Percentiles rank a stretch among this genome's conserved stretches.
These are phyloP conservation scores for Mesocentrotus franciscanus DNA, from an alignment of 53 echinoderm and acorn worm species.

Conservation along the genomic window DNA sequence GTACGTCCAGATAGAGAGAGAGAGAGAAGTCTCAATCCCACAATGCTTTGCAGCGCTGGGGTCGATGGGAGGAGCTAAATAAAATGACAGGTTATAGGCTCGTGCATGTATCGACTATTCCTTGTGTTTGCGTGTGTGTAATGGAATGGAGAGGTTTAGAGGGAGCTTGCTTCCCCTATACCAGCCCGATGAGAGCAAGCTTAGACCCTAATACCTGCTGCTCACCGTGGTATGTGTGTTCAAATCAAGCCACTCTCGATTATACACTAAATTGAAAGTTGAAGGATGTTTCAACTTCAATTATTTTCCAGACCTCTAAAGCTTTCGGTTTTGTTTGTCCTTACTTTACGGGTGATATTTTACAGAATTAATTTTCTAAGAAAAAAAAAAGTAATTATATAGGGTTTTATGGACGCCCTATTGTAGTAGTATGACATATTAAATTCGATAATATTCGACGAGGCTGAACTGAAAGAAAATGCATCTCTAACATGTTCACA, in stretches of 20 bases:
- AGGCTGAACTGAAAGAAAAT: neutral
- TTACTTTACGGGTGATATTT: neutral
- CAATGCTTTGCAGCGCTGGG: slow-evolving; percentile 58
- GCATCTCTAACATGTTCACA: neutral
- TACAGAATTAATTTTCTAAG: neutral
- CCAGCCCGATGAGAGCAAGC: neutral
- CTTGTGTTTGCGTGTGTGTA: slow-evolving; percentile 40
- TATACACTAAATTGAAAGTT: slow-evolving; percentile 44
- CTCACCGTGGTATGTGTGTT: slow-evolving; percentile 7
- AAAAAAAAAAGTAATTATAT: too few relatives aligned
- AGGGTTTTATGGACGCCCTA: too few relatives aligned
- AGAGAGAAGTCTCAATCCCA: slow-evolving; percentile 43
- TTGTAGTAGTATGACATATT: too few relatives aligned
- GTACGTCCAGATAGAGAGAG: slow-evolving; percentile 21
- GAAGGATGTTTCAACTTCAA: slow-evolving; percentile 60
- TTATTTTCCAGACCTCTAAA: neutral
- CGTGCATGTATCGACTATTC: neutral
- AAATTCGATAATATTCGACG: neutral
- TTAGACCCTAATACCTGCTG: neutral
- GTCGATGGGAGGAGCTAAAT: slow-evolving; percentile 65
- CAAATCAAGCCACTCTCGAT: neutral
- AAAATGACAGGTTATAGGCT: slow-evolving; percentile 34
- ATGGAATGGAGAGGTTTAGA: neutral
- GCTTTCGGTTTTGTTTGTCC: neutral
- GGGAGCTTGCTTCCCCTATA: neutral